Base-by-base conservation (phyloP, 2,888 invertebrate species). In the Lagria hirta region DNA sequence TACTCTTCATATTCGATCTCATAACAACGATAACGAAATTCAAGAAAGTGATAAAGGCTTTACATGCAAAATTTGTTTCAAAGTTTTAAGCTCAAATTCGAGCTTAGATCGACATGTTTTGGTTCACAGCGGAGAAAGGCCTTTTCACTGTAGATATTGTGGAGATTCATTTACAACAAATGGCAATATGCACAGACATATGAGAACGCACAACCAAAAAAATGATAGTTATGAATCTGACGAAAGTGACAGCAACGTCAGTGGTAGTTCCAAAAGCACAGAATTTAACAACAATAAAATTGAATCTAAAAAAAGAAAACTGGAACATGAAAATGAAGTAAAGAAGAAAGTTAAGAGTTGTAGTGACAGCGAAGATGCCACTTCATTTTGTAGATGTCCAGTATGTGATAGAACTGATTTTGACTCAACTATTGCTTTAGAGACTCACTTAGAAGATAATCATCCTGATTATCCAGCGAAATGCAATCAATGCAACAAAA, bases 141-240 rank as follows among this genome's bases (percentile, higher is more conserved):
- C 88, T 2, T 89, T 88, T 70, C 81, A 82, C 60, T 90, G 89
- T 69, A 81, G 81, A 61, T 77, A 82, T 57, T 90, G 89, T 70
- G 81, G 83, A 40, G 82, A 87, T 70, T 83, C 87, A 22, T 90
- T 90, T 70, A 88, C 88, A 18, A 88, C 88, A 7, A 89, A 88
- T 67, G 88, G 88, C 14, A 89, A 88, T 69, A 88, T 90, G 88
- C 88, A 88, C 64, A 75, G 88, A 21, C 90, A 90, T 68, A 80
- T 86, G 77, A 76, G 87, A 45, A 86, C 85, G 2, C 85, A 86
- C 66, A 78, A 77, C 21, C 73, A 73, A 51, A 76, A 74, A 56
- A 66, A 66, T 28, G 75, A 75, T 58, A 80, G 76, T 66, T 82
- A 81, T 64, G 82, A 82, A 64, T 81, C 81, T 44, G 75, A 78